These are phyloP conservation scores for Henricia sp. DNA, from an alignment of 53 echinoderm and acorn worm genomes.

Conservation along the genomic window DNA sequence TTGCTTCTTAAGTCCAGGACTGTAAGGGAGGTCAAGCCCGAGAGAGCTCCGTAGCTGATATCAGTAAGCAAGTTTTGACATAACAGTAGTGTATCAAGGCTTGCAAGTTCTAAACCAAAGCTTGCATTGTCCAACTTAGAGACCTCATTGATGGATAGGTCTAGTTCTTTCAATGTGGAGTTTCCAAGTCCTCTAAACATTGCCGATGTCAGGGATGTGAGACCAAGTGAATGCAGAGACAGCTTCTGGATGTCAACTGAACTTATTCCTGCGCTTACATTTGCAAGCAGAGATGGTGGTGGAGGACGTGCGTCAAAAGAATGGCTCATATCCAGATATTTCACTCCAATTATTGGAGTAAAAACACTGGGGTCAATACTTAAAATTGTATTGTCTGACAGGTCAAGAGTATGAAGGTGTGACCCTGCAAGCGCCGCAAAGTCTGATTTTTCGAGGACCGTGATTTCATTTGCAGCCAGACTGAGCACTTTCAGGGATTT, in stretches of 20 bases:
- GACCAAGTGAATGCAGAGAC: conserved; percentile 47
- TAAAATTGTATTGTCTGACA: conserved; percentile 67
- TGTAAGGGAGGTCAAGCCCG: conserved; percentile 55
- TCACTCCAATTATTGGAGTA: conserved; percentile 39
- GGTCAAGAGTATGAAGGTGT: conserved; percentile 57
- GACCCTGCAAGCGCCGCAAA: conserved; percentile 58
- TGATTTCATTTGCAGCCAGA: conserved; percentile 67
- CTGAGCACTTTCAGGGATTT: conserved; percentile 60
- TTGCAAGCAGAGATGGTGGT: conserved; percentile 51
- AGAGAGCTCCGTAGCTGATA: conserved; percentile 57
- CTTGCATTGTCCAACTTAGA: conserved; percentile 37
- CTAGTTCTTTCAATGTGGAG: conserved; percentile 64
- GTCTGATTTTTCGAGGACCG: conserved; percentile 51
- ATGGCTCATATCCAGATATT: conserved; percentile 54
- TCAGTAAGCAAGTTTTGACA: conserved; percentile 62
- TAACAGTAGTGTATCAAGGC: conserved; percentile 54
- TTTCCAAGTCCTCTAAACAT: conserved; percentile 66
- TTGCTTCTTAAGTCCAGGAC: conserved; percentile 70
- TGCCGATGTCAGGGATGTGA: conserved; percentile 38
- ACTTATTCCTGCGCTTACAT: conserved; percentile 54
- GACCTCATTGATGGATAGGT: conserved; percentile 79
- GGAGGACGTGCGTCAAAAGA: conserved; percentile 15
- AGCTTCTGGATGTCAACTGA: conserved; percentile 42
- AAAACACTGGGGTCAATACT: conserved; percentile 65
- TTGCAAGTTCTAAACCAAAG: conserved; percentile 52